These are phyloP conservation scores for Chlorocebus sabaeus DNA, from an alignment of 2,113 vertebrate genomes.

Conservation along the genomic window DNA sequence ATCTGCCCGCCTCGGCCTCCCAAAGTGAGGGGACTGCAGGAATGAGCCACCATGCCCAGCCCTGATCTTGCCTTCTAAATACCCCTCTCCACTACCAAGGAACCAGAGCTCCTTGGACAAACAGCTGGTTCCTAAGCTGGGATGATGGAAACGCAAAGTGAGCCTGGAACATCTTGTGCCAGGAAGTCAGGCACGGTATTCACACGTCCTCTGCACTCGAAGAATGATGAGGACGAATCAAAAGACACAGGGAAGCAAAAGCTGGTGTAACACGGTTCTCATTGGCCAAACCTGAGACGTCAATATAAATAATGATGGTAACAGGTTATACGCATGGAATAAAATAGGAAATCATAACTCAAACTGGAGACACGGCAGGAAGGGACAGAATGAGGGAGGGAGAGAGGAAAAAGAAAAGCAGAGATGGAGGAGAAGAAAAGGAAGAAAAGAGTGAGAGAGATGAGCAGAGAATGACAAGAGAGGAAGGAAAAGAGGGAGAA, in stretches of 20 bases:
- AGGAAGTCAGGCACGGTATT: neutral
- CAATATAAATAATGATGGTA: rapidly evolving
- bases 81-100: neutral
- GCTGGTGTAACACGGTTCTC: neutral
- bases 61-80: neutral
- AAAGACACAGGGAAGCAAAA: neutral
- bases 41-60: rapidly evolving
- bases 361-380: rapidly evolving
- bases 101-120: neutral
- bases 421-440: too few species aligned
- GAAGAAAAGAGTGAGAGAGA: too few species aligned
- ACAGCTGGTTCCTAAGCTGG: neutral
- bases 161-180: neutral
- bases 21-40: neutral
- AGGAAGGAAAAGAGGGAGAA: rapidly evolving
- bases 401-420: too few species aligned
- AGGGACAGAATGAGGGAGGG: rapidly evolving
- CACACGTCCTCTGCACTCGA: neutral
- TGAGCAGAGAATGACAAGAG: too few species aligned
- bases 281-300: neutral
- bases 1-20: too few species aligned
- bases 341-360: rapidly evolving
- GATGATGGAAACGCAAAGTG: neutral
- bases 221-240: rapidly evolving
- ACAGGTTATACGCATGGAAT: rapidly evolving